Base-by-base conservation (phyloP, 1,140 invertebrate species). In the Euwallacea similis region DNA sequence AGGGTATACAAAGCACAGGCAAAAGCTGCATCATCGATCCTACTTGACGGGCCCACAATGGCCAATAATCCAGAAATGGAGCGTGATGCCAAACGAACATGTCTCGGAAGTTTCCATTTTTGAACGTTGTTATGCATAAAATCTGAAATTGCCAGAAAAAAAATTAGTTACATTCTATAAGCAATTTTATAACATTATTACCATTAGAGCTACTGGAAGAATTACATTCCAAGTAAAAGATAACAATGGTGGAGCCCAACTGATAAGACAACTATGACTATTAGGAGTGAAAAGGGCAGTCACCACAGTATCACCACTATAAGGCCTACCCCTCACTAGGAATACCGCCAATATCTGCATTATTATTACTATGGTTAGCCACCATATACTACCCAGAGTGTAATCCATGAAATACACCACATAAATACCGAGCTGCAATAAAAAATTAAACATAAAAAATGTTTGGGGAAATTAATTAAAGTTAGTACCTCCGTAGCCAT, bases 141-240 rank as follows among this genome's bases (percentile, higher is more conserved):
- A 93, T 86, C 90, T 93, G 76, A 42, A 82, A 80, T 66, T 6
- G 6, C 13, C 13, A 11, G 9, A 50, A 56, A 64, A n/a, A 6
- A 71, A 58, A 47, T 46, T 0, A 13, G 15, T 44, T 21, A 33
- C 44, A 54, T 21, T 50, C 10, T 33, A 13, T 0, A 58, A 33
- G 15, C 55, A 58, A 61, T 50, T 50, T 11, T n/a, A 43, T 3
- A 43, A 42, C 33, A 7, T 61, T 71, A 68, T 86, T 78, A 94
- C 92, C 82, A 93, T 87, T 56, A 95, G 81, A 7, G 87, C 84
- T 55, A 93, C 89, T 3, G 93, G 93, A 68, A 95, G 79, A 60
- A 94, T 83, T 6, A 96, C 91, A 80, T 93, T 96, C 94, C 94
- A 96, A 0, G 88, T 89, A 77, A 96, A 93, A n/a, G 92, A 91